Evolutionary conservation across 1,140 invertebrate genomes (phyloP).

Genomic region (Cotesia chilonis): DNA sequence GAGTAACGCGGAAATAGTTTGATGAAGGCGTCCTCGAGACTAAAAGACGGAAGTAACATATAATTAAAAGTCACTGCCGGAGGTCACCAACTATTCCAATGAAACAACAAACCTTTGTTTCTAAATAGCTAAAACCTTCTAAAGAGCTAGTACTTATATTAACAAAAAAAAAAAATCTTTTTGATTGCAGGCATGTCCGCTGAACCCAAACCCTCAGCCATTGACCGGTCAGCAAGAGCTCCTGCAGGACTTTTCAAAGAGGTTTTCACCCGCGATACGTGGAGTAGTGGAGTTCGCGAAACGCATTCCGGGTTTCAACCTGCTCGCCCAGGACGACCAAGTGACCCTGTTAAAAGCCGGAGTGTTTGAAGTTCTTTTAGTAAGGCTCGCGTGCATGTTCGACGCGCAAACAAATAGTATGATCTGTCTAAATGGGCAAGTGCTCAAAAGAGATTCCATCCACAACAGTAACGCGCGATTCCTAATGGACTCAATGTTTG

Average conservation of each 20-base stretch:
- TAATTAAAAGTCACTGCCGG: background rate
- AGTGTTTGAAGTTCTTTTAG: slow-evolving; percentile 92
- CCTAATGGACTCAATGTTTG: slow-evolving; percentile 96
- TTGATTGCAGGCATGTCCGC: slow-evolving; percentile 86
- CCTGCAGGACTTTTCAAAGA: slow-evolving; percentile 88
- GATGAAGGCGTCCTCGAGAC: slow-evolving; percentile 36
- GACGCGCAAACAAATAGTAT: slow-evolving; percentile 89
- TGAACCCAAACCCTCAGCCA: slow-evolving; percentile 91
- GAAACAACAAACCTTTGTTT: background rate
- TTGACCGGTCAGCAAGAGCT: slow-evolving; percentile 80
- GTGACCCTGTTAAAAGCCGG: slow-evolving; percentile 96
- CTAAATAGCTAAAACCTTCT: too few species aligned
- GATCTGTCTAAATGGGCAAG: slow-evolving; percentile 91
- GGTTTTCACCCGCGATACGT: slow-evolving; percentile 94
- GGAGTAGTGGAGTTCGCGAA: slow-evolving; percentile 98
- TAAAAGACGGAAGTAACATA: slow-evolving; percentile 2
- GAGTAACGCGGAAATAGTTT: slow-evolving; percentile 36
- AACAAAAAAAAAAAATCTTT: slow-evolving; percentile 38
- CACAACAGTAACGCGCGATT: slow-evolving; percentile 92
- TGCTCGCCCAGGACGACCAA: slow-evolving; percentile 95
- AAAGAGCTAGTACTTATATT: too few species aligned
- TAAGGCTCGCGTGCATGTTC: slow-evolving; percentile 93
- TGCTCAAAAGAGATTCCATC: slow-evolving; percentile 88
- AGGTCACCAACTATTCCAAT: background rate
- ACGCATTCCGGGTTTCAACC: slow-evolving; percentile 93